Conservation (phyloP, 2,888 invertebrate genomes). For the Drosophila subsilvestris region DNA sequence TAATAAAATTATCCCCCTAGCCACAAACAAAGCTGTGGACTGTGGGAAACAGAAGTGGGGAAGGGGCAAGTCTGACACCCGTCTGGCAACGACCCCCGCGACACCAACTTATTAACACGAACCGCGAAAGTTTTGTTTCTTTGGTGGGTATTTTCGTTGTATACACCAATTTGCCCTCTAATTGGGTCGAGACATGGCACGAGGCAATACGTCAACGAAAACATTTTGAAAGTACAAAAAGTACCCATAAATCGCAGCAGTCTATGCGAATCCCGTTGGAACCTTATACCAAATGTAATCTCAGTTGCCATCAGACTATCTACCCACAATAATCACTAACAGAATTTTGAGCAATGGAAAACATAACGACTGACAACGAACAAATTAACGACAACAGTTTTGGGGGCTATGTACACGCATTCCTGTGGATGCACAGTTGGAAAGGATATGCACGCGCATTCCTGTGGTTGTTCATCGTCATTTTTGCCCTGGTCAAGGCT, state of each 20-base stretch:
- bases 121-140: conserved; percentile 18
- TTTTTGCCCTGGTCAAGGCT: conserved; percentile 71
- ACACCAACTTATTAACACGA: conserved; percentile 52
- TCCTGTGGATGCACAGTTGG: conserved; percentile 67
- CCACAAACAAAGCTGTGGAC: conserved; percentile 9
- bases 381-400: conserved; percentile 25
- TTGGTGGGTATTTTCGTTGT: conserved; percentile 17
- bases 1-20: conserved; percentile 31
- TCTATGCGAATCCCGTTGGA: not conserved
- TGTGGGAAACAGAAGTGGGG: conserved; percentile 1
- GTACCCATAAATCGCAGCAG: not conserved
- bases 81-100: conserved; percentile 31
- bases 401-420: conserved; percentile 56
- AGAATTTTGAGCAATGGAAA: conserved; percentile 9
- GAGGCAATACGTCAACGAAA: not conserved
- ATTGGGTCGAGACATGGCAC: conserved; percentile 48
- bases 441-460: conserved; percentile 65
- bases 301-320: conserved; percentile 11
- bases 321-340: conserved; percentile 29
- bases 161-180: conserved; percentile 30
- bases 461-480: conserved; percentile 72
- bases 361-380: conserved; percentile 10
- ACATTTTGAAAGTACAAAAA: not conserved
- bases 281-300: conserved; percentile 11
- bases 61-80: conserved; percentile 5